phyloP scores from a whole-genome alignment of 2,113 vertebrate genomes.

The Puma concolor region DNA sequence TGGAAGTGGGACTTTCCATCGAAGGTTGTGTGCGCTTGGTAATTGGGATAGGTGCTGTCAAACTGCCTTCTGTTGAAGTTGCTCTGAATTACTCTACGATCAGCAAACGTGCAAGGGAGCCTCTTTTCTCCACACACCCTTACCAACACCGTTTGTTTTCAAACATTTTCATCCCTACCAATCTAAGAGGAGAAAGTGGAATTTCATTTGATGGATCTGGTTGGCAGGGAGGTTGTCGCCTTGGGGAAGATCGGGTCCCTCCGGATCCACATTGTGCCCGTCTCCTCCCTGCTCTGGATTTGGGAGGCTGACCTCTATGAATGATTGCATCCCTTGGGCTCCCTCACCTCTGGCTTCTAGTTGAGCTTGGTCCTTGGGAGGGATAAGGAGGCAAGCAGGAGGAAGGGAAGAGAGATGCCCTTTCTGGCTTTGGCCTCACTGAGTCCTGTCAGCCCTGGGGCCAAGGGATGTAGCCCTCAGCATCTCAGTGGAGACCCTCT shows the following conservation, averaged over 20 bases:
- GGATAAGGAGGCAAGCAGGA: neutral
- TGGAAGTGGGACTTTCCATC: neutral
- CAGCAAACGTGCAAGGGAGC: fast-evolving
- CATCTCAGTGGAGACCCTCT: neutral
- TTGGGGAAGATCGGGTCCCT: neutral
- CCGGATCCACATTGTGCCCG: neutral
- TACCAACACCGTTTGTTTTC: neutral
- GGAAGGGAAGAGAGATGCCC: neutral
- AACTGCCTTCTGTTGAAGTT: neutral
- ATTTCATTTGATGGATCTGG: neutral
- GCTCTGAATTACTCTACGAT: neutral
- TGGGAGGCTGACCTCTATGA: neutral
- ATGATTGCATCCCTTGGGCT: fast-evolving
- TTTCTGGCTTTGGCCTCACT: neutral
- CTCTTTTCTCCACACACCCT: neutral
- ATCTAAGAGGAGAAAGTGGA: neutral
- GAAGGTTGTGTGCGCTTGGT: neutral
- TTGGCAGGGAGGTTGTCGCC: neutral
- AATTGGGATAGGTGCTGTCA: neutral
- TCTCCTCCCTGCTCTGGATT: neutral
- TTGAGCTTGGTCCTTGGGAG: too few relatives aligned
- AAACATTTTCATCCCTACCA: neutral
- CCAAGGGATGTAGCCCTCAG: neutral
- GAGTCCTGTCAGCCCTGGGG: neutral
- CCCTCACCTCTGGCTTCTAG: neutral